phyloP scores from a whole-genome alignment of 2,888 invertebrate genomes.

The Phorcus lineatus region DNA sequence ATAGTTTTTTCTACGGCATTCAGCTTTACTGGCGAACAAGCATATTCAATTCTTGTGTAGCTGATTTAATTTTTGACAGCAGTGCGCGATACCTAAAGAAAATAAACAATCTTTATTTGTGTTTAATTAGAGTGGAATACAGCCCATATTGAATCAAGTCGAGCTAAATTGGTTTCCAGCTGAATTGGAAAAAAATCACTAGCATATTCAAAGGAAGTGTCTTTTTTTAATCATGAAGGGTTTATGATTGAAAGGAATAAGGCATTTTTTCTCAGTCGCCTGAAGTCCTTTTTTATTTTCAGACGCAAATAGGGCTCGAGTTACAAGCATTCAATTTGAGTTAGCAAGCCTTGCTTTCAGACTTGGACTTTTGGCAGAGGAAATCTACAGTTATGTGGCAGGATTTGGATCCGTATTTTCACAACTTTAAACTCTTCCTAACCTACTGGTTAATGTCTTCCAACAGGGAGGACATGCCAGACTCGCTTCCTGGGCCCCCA shows the following conservation, averaged over 20 bases:
- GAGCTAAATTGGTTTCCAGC: not conserved
- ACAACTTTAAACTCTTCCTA: slow-evolving; percentile 50
- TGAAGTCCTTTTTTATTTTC: slow-evolving; percentile 20
- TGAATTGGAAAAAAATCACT: slow-evolving; percentile 17
- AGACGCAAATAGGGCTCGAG: slow-evolving; percentile 18
- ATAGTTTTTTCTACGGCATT: not conserved
- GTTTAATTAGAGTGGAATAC: slow-evolving; percentile 30
- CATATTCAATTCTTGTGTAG: slow-evolving; percentile 5
- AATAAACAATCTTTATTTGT: slow-evolving; percentile 31
- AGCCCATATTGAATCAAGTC: not conserved
- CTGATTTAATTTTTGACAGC: not conserved
- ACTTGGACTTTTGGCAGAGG: slow-evolving; percentile 12
- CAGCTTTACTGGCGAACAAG: slow-evolving; percentile 11
- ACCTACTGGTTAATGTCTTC: slow-evolving; percentile 53
- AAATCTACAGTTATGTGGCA: slow-evolving; percentile 12
- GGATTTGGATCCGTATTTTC: slow-evolving; percentile 47
- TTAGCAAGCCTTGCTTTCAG: slow-evolving; percentile 15
- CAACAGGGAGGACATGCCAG: slow-evolving; percentile 47
- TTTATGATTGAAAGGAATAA: slow-evolving; percentile 30
- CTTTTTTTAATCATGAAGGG: slow-evolving; percentile 29
- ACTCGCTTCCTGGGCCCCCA: slow-evolving; percentile 25
- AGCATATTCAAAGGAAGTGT: slow-evolving; percentile 28
- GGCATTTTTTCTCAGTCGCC: slow-evolving; percentile 16
- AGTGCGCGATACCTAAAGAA: slow-evolving; percentile 7
- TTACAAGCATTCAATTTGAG: not conserved